Conservation (phyloP, 2,113 vertebrate genomes). For the Xyrauchen texanus region DNA sequence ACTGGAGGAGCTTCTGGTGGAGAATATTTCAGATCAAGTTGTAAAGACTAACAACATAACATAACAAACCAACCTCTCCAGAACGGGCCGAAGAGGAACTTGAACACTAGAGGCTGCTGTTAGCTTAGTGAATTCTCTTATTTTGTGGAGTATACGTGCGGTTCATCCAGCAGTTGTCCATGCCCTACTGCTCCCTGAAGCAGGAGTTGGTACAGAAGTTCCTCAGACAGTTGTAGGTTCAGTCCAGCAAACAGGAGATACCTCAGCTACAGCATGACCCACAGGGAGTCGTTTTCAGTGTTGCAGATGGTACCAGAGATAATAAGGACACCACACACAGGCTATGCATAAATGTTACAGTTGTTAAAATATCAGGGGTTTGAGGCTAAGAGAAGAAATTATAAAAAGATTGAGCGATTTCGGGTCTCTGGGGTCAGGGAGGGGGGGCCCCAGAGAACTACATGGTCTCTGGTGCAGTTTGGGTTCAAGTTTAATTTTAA, state of each 20-base stretch:
- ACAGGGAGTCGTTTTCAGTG: slow-evolving; percentile 83
- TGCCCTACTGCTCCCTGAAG: slow-evolving; percentile 69
- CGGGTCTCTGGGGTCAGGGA: no score
- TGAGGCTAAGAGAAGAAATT: no score
- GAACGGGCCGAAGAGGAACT: no score
- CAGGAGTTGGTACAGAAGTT: slow-evolving; percentile 79
- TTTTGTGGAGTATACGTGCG: slow-evolving; percentile 80
- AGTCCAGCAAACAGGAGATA: slow-evolving; percentile 74
- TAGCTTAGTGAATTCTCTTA: not conserved
- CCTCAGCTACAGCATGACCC: slow-evolving; percentile 80
- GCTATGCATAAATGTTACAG: not conserved
- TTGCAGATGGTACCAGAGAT: slow-evolving; percentile 73
- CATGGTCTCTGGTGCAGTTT: no score
- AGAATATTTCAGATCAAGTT: slow-evolving; percentile 84
- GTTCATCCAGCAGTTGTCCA: slow-evolving; percentile 78
- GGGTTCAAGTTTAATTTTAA: no score
- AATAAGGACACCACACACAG: not conserved
- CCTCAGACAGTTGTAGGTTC: slow-evolving; percentile 72
- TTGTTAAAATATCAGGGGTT: not conserved
- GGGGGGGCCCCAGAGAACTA: no score
- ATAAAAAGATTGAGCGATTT: no score
- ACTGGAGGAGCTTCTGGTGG: slow-evolving; percentile 85
- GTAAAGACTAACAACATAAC: slow-evolving; percentile 72
- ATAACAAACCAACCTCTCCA: not conserved
- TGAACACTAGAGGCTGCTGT: slow-evolving; percentile 46